Conservation (phyloP, 2,797 vertebrate species). For the Leptatherina wallacei region DNA sequence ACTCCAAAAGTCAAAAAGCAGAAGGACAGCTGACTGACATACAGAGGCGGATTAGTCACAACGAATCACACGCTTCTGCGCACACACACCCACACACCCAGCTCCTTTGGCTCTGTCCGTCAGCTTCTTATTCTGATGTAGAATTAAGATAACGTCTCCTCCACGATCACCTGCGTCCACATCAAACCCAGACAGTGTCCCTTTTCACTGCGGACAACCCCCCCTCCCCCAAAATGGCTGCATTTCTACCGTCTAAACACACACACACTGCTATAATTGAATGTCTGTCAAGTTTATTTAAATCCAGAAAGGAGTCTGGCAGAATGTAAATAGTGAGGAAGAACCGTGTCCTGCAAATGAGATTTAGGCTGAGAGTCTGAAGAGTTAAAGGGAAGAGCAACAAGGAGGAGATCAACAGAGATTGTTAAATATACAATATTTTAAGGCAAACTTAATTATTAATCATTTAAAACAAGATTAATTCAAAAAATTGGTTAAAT, state of each 20-base stretch:
- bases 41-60: slow-evolving; percentile 73
- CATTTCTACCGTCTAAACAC: slow-evolving; percentile 7
- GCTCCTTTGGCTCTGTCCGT: slow-evolving; percentile 13
- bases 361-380: slow-evolving; percentile 54
- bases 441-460: no score
- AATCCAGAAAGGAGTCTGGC: slow-evolving; percentile 46
- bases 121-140: slow-evolving; percentile 41
- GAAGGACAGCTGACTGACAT: slow-evolving; percentile 74
- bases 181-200: slow-evolving; percentile 39
- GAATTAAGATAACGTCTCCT: slow-evolving; percentile 64
- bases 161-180: slow-evolving; percentile 49
- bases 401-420: background rate
- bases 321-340: slow-evolving; percentile 58
- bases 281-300: slow-evolving; percentile 19
- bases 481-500: no score
- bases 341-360: slow-evolving; percentile 57
- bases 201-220: background rate
- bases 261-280: slow-evolving; percentile 3
- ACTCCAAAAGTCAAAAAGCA: slow-evolving; percentile 73
- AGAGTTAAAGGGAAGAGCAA: background rate
- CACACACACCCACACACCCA: slow-evolving; percentile 28
- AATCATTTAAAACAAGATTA: no score
- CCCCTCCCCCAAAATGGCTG: background rate
- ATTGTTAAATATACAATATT: no score
- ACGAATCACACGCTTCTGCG: slow-evolving; percentile 66